Conservation (phyloP, 64 coral and sea anemone genomes). For the Pocillopora verrucosa region DNA sequence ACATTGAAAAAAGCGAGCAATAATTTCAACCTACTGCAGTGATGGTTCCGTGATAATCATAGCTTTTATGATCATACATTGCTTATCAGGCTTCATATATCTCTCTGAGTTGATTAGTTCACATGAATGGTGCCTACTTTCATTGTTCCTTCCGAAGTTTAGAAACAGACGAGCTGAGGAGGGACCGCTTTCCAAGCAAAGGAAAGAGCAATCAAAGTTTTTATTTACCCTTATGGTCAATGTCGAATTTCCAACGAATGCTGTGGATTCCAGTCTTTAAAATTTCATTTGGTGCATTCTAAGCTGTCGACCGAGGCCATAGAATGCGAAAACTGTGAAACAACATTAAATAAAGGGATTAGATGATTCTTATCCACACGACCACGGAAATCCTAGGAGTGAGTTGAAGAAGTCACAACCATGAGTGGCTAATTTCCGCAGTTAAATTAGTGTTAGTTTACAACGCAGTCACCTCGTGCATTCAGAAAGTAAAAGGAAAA, state of each 20-base stretch:
- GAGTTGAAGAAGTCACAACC: no score
- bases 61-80: neutral
- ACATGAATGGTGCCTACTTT: neutral
- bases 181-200: neutral
- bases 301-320: neutral
- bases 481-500: no score
- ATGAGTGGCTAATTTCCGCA: no score
- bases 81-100: neutral
- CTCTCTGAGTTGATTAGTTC: neutral
- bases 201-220: neutral
- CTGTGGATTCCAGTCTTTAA: neutral
- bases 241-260: neutral
- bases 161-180: neutral
- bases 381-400: no score
- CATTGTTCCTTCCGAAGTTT: neutral
- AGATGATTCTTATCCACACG: neutral
- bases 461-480: no score
- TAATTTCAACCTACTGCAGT: neutral
- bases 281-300: neutral
- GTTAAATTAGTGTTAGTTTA: no score
- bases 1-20: no score
- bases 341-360: no score
- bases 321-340: neutral
- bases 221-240: neutral
- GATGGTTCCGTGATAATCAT: neutral